phyloP scores from a whole-genome alignment of 2,797 vertebrate species.

The Dendrocincla fuliginosa region DNA sequence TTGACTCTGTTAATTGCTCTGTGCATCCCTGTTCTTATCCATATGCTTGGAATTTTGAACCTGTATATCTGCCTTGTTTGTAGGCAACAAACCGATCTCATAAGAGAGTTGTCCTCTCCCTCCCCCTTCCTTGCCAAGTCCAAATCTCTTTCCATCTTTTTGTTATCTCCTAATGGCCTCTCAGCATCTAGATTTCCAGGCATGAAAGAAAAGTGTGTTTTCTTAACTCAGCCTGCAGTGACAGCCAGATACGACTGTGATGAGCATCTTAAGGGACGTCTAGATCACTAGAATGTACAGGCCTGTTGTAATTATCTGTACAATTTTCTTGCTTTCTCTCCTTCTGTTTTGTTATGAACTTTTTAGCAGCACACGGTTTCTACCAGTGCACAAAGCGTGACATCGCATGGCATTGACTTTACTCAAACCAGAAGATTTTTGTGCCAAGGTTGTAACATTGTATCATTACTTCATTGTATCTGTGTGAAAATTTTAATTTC shows the following conservation, averaged over 20 bases:
- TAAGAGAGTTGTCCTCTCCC: not conserved
- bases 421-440: slow-evolving; percentile 66
- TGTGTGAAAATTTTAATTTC: slow-evolving; percentile 75
- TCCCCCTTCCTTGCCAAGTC: not conserved
- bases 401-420: slow-evolving; percentile 64
- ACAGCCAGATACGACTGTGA: not conserved
- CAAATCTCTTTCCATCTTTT: not conserved
- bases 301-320: not conserved
- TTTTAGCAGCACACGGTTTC: slow-evolving; percentile 44
- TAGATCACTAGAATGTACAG: not conserved
- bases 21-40: slow-evolving; percentile 42
- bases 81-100: not conserved
- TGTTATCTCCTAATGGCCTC: not conserved
- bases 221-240: not conserved
- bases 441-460: slow-evolving; percentile 60
- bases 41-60: slow-evolving; percentile 55
- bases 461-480: slow-evolving; percentile 71
- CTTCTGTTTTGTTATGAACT: slow-evolving; percentile 37
- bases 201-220: not conserved
- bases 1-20: slow-evolving; percentile 61
- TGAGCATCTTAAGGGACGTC: not conserved
- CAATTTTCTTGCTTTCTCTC: slow-evolving; percentile 4
- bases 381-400: slow-evolving; percentile 29
- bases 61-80: not conserved
- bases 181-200: not conserved